Percentiles rank a stretch among this genome's conserved stretches.
Conservation (phyloP, 2,888 invertebrate species). For the Cerastoderma edule region DNA sequence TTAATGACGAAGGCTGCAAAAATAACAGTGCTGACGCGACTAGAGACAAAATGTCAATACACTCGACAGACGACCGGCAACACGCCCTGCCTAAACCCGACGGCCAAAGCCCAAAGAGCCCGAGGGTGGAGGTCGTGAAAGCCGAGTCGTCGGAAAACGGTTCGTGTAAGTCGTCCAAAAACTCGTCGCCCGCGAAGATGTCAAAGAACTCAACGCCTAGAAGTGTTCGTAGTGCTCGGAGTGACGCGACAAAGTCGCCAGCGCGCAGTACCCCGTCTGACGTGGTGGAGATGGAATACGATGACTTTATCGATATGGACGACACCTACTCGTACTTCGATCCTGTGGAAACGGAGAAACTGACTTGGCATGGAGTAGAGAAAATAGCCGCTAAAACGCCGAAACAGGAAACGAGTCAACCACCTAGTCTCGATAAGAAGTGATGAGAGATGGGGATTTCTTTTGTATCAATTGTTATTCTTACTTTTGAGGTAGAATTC, state of each 20-base stretch:
- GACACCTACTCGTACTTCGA: constrained; percentile 80
- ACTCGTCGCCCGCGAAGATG: constrained; percentile 50
- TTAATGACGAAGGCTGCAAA: constrained; percentile 34
- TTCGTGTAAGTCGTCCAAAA: constrained; percentile 26
- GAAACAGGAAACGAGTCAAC: constrained; percentile 1
- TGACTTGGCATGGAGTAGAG: constrained; percentile 77
- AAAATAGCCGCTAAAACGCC: constrained; percentile 64
- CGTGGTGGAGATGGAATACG: constrained; percentile 76
- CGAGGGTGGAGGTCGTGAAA: constrained; percentile 60
- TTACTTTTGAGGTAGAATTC: too few relatives aligned
- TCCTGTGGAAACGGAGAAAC: constrained; percentile 72
- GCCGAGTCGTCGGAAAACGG: too few relatives aligned
- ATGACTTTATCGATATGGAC: constrained; percentile 78
- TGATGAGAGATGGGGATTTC: too few relatives aligned
- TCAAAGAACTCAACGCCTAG: constrained; percentile 68
- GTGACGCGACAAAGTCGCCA: constrained; percentile 71
- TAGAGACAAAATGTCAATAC: constrained; percentile 50
- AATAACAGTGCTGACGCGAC: constrained; percentile 28
- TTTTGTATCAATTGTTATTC: too few relatives aligned
- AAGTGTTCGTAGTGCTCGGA: constrained; percentile 65
- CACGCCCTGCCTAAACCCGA: constrained; percentile 77
- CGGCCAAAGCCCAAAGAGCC: constrained; percentile 78
- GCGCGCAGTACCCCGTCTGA: constrained; percentile 77
- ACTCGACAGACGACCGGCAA: constrained; percentile 68
- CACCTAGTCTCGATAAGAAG: too few relatives aligned